Base-by-base conservation (phyloP, 1,140 invertebrate species). In the Leptoteleia sp. region DNA sequence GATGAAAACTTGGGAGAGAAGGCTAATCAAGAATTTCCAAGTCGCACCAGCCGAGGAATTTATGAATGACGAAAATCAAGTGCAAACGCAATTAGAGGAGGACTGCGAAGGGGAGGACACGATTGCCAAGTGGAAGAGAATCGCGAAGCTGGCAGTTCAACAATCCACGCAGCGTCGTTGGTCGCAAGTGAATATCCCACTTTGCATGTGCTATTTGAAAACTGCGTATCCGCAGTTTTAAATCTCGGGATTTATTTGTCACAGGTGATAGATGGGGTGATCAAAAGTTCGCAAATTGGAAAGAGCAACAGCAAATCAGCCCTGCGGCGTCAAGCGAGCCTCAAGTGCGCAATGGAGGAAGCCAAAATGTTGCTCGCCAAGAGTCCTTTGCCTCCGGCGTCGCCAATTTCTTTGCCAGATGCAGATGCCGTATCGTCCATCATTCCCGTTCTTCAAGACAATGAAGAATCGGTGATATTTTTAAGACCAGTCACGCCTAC, bases 311-410 rank as follows among this genome's bases (percentile, higher is more conserved):
- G 91, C 50, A 89, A 91, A 0, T 91, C 93, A 48, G 93, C 93
- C 0, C 91, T 93, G 64, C 93, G 92, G 78, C 94, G 93, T 71
- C 93, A 95, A 55, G 92, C 94, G 68, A 93, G 93, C 72, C 84
- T 96, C 12, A 93, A 93, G 80, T 90, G 89, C 50, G 94, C 94
- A 3, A 96, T 96, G 89, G 92, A 93, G n/a, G 93, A 94, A 82
- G 94, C 94, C 0, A 91, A 90, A 45, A 91, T 90, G 82, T 82
- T 93, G 9, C 84, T 91, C 0, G 73, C 90, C 13, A 88, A 88
- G 31, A 91, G 89, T 52, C 91, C 91, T n/a, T 13, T 92, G 29
- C 88, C 89, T 54, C 61, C 79, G 1, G 27, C 78, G 0, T 42
- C 71, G 8, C 83, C 84, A 1, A 68, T 87, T 22, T 47, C 77